Evolutionary conservation across 23 tunicate genomes (phyloP).

Genomic region (Trididemnum clinides): DNA sequence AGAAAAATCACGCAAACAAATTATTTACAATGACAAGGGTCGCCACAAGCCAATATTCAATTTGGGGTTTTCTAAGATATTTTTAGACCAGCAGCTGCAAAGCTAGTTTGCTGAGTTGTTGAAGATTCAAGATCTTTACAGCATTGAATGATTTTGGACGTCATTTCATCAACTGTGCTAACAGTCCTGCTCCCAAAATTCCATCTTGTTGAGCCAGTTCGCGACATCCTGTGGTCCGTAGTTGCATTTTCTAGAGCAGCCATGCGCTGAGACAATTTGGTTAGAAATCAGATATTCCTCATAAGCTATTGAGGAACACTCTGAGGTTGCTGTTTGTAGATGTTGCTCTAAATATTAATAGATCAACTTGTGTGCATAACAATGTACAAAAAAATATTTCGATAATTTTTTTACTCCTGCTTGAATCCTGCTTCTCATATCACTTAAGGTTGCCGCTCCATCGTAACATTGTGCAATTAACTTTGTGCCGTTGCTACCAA

Average conservation of each 20-base stretch:
- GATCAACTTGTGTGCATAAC: conserved; percentile 18
- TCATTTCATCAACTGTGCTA: conserved; percentile 2
- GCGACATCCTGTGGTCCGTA: neutral
- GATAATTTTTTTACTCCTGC: no score
- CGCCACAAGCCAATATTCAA: conserved; percentile 26
- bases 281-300: conserved; percentile 1
- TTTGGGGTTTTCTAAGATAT: neutral
- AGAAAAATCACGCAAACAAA: no score
- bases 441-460: no score
- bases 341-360: neutral
- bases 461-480: no score
- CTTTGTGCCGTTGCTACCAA: no score
- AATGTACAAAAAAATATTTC: conserved; percentile 23
- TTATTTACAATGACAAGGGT: no score
- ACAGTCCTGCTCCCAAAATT: conserved; percentile 17
- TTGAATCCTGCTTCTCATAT: no score
- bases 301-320: conserved; percentile 5
- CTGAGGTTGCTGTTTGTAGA: neutral
- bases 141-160: neutral
- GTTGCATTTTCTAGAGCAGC: neutral
- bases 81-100: conserved; percentile 4
- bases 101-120: neutral
- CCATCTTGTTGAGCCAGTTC: conserved; percentile 31
- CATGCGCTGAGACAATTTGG: conserved; percentile 11
- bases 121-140: neutral